Conservation (phyloP, 2,797 vertebrate species). For the Agapornis canus region DNA sequence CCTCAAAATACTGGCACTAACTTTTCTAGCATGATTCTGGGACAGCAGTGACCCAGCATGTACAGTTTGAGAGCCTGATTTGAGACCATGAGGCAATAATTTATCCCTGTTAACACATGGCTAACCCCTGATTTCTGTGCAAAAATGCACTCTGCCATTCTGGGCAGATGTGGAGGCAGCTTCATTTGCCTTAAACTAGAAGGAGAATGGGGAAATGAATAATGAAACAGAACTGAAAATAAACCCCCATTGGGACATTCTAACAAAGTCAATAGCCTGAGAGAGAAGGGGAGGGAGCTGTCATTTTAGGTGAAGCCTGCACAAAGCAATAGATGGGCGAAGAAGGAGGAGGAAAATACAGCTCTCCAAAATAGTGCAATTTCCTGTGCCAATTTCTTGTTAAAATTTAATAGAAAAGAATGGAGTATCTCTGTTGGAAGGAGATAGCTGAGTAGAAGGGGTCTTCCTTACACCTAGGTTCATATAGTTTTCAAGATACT, state of each 20-base stretch:
- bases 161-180: background rate
- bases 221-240: constrained; percentile 35
- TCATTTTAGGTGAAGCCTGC: constrained; percentile 14
- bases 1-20: background rate
- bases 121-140: background rate
- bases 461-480: background rate
- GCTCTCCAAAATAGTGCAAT: background rate
- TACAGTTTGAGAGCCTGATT: background rate
- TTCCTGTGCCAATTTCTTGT: background rate
- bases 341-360: background rate
- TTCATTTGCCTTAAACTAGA: background rate
- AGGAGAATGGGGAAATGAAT: constrained; percentile 42
- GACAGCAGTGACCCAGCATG: background rate
- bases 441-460: background rate
- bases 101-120: background rate
- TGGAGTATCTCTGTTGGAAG: background rate
- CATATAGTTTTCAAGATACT: background rate
- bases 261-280: background rate
- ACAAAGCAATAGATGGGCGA: background rate
- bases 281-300: constrained; percentile 28
- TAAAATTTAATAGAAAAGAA: background rate
- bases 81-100: background rate
- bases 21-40: background rate
- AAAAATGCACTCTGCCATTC: background rate
- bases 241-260: constrained; percentile 21